phyloP scores from a whole-genome alignment of 1,140 invertebrate species.

The Conus ventricosus region DNA sequence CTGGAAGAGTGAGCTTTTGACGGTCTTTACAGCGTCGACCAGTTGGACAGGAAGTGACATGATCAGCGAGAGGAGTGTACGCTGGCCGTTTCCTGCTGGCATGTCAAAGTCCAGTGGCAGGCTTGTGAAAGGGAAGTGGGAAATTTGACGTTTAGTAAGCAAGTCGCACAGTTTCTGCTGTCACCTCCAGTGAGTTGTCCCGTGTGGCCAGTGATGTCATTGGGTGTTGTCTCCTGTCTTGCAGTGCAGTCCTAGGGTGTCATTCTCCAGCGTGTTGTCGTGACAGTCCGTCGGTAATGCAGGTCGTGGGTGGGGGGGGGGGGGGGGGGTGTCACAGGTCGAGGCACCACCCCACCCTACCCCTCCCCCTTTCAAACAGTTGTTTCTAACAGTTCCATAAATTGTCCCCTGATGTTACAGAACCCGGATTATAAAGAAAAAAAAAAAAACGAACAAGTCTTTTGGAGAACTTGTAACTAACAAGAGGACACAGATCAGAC shows the following conservation, averaged over 20 bases:
- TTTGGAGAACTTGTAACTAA: background rate
- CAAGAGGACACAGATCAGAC: background rate
- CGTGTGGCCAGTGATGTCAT: too few relatives aligned
- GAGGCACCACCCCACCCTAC: background rate
- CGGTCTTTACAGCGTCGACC: too few relatives aligned
- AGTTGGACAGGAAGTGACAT: too few relatives aligned
- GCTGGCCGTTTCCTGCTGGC: too few relatives aligned
- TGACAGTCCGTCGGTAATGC: background rate
- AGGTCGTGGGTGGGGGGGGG: background rate
- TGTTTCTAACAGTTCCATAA: constrained; percentile 23
- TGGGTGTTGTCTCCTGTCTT: background rate
- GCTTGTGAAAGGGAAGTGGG: too few relatives aligned
- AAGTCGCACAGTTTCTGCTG: too few relatives aligned
- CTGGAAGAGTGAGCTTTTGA: too few relatives aligned
- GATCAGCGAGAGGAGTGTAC: too few relatives aligned
- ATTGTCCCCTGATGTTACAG: constrained; percentile 26
- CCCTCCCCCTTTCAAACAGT: background rate
- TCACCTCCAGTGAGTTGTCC: too few relatives aligned
- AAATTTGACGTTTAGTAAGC: too few relatives aligned
- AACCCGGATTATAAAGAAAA: background rate
- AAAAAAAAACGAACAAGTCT: background rate
- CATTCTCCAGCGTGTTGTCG: background rate
- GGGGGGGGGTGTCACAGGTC: too few relatives aligned
- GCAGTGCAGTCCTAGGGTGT: background rate
- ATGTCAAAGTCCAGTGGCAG: too few relatives aligned